phyloP scores from a whole-genome alignment of 2,888 invertebrate genomes.

The Rhamphomyia laevipes region DNA sequence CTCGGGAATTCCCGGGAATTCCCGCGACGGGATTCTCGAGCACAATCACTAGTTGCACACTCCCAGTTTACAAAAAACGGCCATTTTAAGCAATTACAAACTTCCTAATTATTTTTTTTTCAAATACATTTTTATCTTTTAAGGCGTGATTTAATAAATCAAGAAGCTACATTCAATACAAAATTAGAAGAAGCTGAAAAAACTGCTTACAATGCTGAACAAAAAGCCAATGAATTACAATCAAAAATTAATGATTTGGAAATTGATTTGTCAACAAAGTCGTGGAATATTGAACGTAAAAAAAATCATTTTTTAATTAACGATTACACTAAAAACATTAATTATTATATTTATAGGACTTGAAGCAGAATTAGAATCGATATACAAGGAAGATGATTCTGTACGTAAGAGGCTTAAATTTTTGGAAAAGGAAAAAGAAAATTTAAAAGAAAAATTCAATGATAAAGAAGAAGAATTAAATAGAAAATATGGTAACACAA shows the following conservation, averaged over 20 bases:
- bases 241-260: conserved; percentile 32
- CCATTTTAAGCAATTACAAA: no score
- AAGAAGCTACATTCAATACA: conserved; percentile 30
- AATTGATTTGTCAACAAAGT: conserved; percentile 32
- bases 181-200: conserved; percentile 35
- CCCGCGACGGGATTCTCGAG: no score
- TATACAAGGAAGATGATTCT: conserved; percentile 35
- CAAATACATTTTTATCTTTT: conserved; percentile 13
- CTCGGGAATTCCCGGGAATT: no score
- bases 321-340: not conserved
- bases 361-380: conserved; percentile 33
- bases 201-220: conserved; percentile 28
- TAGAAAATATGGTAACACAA: conserved; percentile 29
- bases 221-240: conserved; percentile 31
- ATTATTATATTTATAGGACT: conserved; percentile 24
- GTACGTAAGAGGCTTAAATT: conserved; percentile 33
- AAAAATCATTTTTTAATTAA: not conserved
- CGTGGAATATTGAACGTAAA: conserved; percentile 38
- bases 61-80: no score
- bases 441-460: conserved; percentile 29
- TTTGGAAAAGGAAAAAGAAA: conserved; percentile 33
- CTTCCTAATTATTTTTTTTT: no score
- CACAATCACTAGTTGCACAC: no score
- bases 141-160: conserved; percentile 35
- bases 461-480: conserved; percentile 34